A percentile compares a stretch with the other conserved stretches of the same genome.
Evolutionary conservation across 2,797 vertebrate species (phyloP).

Genomic region (Karalla daura): DNA sequence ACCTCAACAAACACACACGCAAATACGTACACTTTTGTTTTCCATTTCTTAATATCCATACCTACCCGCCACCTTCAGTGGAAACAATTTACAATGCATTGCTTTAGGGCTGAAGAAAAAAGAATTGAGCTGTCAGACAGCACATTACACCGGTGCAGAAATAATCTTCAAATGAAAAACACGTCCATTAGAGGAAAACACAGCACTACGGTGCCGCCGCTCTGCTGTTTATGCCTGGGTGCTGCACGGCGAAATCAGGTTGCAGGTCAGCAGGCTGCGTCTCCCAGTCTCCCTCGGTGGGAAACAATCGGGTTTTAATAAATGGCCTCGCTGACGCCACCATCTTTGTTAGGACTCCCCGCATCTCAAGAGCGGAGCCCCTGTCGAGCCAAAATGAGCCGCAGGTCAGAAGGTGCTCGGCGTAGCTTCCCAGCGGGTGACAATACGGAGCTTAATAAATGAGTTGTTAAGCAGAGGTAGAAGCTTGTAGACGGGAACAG

Average conservation of each 20-base stretch:
- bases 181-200: slow-evolving; percentile 37
- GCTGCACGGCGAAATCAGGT: not conserved
- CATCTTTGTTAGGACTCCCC: slow-evolving; percentile 24
- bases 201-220: not conserved
- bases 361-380: slow-evolving; percentile 4
- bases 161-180: slow-evolving; percentile 36
- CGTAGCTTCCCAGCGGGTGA: slow-evolving; percentile 31
- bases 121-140: slow-evolving; percentile 25
- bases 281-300: slow-evolving; percentile 9
- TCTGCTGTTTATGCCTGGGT: not conserved
- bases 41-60: slow-evolving; percentile 5
- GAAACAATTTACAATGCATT: slow-evolving; percentile 34
- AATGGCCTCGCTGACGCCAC: slow-evolving; percentile 6
- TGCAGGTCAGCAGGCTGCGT: slow-evolving; percentile 26
- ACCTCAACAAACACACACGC: not conserved
- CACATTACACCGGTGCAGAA: slow-evolving; percentile 31
- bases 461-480: slow-evolving; percentile 38
- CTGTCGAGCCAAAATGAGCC: slow-evolving; percentile 40
- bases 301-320: slow-evolving; percentile 39
- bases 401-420: slow-evolving; percentile 52
- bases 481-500: slow-evolving; percentile 12
- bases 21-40: not conserved
- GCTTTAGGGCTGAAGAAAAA: slow-evolving; percentile 23
- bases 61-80: not conserved
- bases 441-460: slow-evolving; percentile 40